These are phyloP conservation scores for Drosophila meridionalis DNA, from an alignment of 2,888 invertebrate genomes.

Conservation along the genomic window DNA sequence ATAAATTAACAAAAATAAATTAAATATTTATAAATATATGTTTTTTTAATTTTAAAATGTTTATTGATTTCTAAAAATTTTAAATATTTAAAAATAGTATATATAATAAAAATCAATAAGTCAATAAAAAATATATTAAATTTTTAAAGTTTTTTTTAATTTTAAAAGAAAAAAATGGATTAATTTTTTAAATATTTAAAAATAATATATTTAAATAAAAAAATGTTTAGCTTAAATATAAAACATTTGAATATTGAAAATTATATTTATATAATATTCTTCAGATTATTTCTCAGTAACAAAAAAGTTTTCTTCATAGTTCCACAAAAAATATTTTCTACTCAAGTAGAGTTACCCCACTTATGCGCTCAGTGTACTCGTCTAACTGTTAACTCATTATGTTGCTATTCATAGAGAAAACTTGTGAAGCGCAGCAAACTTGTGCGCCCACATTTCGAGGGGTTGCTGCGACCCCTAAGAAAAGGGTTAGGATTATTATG, in stretches of 20 bases:
- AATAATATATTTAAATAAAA: no score
- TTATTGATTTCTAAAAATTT: background rate
- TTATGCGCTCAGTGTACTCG: constrained; percentile 38
- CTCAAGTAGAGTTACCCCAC: background rate
- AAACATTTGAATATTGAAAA: no score
- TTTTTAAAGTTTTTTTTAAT: background rate
- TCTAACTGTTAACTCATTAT: constrained; percentile 58
- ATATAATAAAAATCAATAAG: no score
- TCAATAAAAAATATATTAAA: background rate
- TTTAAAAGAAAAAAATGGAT: no score
- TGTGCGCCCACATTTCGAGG: constrained; percentile 24
- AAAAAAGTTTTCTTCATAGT: background rate
- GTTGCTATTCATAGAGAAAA: constrained; percentile 63
- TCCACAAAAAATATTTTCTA: background rate
- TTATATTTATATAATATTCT: no score
- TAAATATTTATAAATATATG: no score
- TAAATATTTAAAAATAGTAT: no score
- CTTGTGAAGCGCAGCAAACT: constrained; percentile 58
- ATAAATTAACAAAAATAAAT: background rate
- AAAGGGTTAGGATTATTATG: constrained; percentile 72
- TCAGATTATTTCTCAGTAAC: background rate
- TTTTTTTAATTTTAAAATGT: no score
- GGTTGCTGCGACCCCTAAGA: constrained; percentile 20
- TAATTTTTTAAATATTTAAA: no score
- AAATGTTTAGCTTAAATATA: no score